These are phyloP conservation scores for Nasua narica DNA, from an alignment of 2,797 vertebrate genomes.

Conservation along the genomic window DNA sequence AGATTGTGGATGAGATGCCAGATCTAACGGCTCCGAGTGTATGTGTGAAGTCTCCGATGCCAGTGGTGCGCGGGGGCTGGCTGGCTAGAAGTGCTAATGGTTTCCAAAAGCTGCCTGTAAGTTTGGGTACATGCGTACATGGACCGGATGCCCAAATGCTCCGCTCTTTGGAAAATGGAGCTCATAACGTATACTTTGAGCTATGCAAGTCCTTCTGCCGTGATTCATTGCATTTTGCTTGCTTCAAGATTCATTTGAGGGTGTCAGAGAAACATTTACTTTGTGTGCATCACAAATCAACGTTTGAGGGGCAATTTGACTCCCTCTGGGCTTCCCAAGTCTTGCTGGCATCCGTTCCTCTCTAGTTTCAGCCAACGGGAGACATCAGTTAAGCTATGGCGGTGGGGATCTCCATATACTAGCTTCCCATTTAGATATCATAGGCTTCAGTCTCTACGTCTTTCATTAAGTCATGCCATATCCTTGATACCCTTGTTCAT, in stretches of 20 bases:
- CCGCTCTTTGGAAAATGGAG: slow-evolving; percentile 64
- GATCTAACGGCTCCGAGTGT: slow-evolving; percentile 42
- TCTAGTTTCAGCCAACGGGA: neutral
- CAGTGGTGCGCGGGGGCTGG: neutral
- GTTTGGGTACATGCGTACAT: neutral
- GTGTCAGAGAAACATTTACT: slow-evolving; percentile 61
- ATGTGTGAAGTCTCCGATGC: slow-evolving; percentile 35
- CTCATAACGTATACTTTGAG: slow-evolving; percentile 22
- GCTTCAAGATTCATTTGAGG: slow-evolving; percentile 50
- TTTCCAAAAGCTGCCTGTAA: slow-evolving; percentile 59
- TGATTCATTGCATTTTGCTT: slow-evolving; percentile 15
- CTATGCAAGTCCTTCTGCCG: neutral
- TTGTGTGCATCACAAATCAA: slow-evolving; percentile 8
- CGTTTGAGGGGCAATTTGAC: slow-evolving; percentile 1
- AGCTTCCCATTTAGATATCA: slow-evolving; percentile 17
- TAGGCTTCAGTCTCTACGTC: neutral
- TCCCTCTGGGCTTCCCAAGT: slow-evolving; percentile 24
- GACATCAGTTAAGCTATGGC: neutral
- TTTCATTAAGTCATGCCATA: neutral
- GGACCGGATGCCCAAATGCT: slow-evolving; percentile 42
- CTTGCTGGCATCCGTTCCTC: slow-evolving; percentile 23
- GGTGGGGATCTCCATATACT: slow-evolving; percentile 35
- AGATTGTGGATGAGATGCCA: slow-evolving; percentile 33
- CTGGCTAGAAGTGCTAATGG: slow-evolving; percentile 39
- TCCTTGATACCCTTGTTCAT: neutral